These are phyloP conservation scores for Pygoscelis antarcticus DNA, from an alignment of 2,113 vertebrate genomes.

Conservation along the genomic window DNA sequence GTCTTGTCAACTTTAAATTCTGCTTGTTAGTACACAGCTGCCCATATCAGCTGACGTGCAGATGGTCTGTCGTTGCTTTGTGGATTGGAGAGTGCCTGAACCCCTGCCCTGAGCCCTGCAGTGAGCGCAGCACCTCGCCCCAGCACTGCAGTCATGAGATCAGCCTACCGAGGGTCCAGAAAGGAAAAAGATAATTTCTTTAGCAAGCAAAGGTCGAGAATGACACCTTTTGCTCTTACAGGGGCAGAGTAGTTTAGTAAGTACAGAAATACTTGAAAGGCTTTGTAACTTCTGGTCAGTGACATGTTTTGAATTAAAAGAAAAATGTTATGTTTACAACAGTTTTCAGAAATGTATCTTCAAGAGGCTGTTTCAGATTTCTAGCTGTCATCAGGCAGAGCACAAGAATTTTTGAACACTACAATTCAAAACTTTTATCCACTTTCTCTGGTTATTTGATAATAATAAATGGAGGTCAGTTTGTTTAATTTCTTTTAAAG, in stretches of 20 bases:
- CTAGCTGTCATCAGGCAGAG: neutral
- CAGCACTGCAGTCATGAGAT: neutral
- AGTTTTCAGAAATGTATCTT: neutral
- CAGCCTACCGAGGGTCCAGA: too few species aligned
- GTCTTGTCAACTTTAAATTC: neutral
- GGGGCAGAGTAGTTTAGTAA: neutral
- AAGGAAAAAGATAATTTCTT: neutral
- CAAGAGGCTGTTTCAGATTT: neutral
- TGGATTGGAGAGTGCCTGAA: neutral
- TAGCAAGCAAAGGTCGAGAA: neutral
- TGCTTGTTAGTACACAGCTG: neutral
- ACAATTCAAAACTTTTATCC: neutral
- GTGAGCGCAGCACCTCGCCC: rapidly evolving
- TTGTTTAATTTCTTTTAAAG: neutral
- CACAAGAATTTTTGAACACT: neutral
- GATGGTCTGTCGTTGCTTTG: neutral
- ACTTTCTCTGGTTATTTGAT: neutral
- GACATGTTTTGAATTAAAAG: neutral
- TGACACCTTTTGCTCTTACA: neutral
- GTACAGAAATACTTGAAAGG: neutral
- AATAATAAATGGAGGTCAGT: neutral
- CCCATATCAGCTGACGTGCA: neutral
- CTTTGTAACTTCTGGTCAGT: neutral
- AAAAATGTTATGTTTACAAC: neutral
- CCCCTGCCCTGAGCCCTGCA: neutral